Percentiles rank a stretch among this genome's conserved stretches.
These are phyloP conservation scores for Drosophila falleni DNA, from an alignment of 2,888 invertebrate genomes.

Conservation along the genomic window DNA sequence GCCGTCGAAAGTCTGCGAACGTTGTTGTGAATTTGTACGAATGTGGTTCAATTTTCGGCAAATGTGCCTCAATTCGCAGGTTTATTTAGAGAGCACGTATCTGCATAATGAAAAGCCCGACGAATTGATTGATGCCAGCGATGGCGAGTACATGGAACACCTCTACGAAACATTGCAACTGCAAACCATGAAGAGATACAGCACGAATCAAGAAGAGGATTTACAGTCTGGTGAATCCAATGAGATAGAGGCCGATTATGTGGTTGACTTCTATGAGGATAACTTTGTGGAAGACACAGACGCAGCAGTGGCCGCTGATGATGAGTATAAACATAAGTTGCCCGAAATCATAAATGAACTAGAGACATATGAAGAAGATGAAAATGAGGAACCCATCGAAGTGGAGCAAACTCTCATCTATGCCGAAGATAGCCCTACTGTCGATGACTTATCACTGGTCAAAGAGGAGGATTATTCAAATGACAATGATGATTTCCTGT, in stretches of 20 bases:
- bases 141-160: constrained; percentile 57
- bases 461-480: constrained; percentile 26
- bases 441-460: neutral
- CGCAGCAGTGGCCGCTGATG: constrained; percentile 1
- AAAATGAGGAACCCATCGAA: constrained; percentile 20
- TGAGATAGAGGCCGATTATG: constrained; percentile 29
- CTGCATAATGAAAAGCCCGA: constrained; percentile 30
- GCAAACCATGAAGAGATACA: neutral
- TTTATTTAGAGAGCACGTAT: constrained; percentile 70
- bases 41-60: constrained; percentile 83
- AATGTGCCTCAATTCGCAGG: constrained; percentile 82
- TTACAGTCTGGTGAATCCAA: neutral
- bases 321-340: constrained; percentile 10
- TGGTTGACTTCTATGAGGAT: constrained; percentile 47
- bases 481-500: constrained; percentile 52
- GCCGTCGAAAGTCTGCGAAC: constrained; percentile 75
- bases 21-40: constrained; percentile 76
- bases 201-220: constrained; percentile 22
- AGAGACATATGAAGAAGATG: constrained; percentile 39
- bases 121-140: constrained; percentile 43
- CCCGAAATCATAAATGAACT: constrained; percentile 27
- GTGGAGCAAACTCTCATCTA: constrained; percentile 30
- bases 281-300: constrained; percentile 31
- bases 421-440: constrained; percentile 21
- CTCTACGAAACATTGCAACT: constrained; percentile 56